Conservation (phyloP, 2,797 vertebrate species). For the Chromobotia macracanthus region DNA sequence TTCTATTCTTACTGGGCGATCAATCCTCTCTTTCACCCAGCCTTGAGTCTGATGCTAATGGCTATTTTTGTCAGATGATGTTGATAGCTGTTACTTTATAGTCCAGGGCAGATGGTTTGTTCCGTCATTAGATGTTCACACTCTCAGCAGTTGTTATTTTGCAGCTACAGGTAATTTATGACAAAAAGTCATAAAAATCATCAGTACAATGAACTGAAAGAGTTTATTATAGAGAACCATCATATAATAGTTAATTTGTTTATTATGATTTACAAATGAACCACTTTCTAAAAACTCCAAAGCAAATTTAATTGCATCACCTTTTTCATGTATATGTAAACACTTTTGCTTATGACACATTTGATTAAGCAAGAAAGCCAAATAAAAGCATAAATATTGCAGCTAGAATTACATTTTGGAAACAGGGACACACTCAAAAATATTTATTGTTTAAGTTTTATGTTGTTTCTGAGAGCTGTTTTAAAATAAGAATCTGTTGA, state of each 20-base stretch:
- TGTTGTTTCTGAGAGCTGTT: background rate
- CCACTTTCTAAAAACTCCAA: background rate
- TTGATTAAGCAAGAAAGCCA: background rate
- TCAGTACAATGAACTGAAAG: background rate
- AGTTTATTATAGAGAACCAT: background rate
- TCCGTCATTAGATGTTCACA: slow-evolving; percentile 12
- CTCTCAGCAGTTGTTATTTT: background rate
- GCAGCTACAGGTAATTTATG: slow-evolving; percentile 18
- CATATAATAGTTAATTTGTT: background rate
- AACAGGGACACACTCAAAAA: background rate
- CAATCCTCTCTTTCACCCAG: slow-evolving; percentile 37
- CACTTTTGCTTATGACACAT: background rate
- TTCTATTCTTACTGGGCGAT: slow-evolving; percentile 36
- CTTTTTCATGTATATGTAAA: background rate
- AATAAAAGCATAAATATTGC: background rate
- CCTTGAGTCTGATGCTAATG: slow-evolving; percentile 42
- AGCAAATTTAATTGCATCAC: background rate
- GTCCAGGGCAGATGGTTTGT: slow-evolving; percentile 13
- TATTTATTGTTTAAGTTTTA: background rate
- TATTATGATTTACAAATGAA: background rate
- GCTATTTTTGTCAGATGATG: slow-evolving; percentile 39
- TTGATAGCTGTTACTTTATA: slow-evolving; percentile 25
- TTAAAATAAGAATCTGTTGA: background rate
- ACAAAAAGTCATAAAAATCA: too few relatives aligned
- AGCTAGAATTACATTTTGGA: background rate